phyloP scores from a whole-genome alignment of 2,888 invertebrate species.

The Nebria brevicollis region DNA sequence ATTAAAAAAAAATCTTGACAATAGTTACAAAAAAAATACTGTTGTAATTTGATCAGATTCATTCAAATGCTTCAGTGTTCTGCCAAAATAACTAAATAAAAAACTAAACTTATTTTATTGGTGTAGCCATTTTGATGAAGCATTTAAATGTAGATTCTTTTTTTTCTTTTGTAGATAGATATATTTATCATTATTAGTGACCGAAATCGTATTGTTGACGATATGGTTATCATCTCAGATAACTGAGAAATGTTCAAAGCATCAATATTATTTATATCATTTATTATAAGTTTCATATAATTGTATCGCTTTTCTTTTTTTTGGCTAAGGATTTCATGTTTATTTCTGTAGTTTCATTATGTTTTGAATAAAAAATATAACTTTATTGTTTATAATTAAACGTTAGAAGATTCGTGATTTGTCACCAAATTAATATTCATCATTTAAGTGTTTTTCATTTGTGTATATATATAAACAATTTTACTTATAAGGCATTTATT shows the following conservation, averaged over 20 bases:
- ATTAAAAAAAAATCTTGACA: conserved; percentile 32
- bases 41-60: not conserved
- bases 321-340: not conserved
- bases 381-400: not conserved
- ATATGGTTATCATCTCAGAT: conserved; percentile 2
- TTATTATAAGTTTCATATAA: conserved; percentile 9
- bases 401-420: not conserved
- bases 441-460: not conserved
- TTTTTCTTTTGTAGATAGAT: conserved; percentile 42
- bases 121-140: conserved; percentile 29
- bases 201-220: conserved; percentile 3
- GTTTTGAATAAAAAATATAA: not conserved
- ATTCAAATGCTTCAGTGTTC: conserved; percentile 41
- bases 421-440: not conserved
- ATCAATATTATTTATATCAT: conserved; percentile 24
- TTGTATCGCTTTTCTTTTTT: not conserved
- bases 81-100: conserved; percentile 26
- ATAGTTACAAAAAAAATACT: conserved; percentile 28
- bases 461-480: not conserved
- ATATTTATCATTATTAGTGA: not conserved
- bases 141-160: conserved; percentile 34
- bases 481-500: not conserved
- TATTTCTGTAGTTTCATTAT: conserved; percentile 5
- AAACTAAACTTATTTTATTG: conserved; percentile 15
- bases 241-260: not conserved